A percentile compares a stretch with the other conserved stretches of the same genome.
Evolutionary conservation across 2,888 invertebrate genomes (phyloP).

Genomic region (Acleris sparsana): DNA sequence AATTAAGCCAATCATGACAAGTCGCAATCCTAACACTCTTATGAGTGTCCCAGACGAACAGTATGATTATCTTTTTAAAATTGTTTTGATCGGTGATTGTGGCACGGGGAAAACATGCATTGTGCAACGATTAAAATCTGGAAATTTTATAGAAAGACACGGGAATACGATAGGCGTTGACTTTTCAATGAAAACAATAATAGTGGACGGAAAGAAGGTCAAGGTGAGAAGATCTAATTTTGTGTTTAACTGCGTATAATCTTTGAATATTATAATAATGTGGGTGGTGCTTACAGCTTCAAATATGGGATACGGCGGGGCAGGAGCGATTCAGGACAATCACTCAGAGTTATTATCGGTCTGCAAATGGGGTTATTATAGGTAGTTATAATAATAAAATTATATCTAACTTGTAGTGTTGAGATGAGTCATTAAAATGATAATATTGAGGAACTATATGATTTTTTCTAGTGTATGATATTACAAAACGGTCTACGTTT

Average conservation of each 20-base stretch:
- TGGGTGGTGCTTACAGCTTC: slow-evolving; percentile 84
- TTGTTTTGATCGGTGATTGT: slow-evolving; percentile 96
- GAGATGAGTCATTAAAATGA: neutral
- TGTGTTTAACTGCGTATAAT: slow-evolving; percentile 43
- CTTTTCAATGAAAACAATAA: slow-evolving; percentile 98
- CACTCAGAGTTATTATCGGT: slow-evolving; percentile 98
- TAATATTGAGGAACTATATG: neutral
- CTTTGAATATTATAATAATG: slow-evolving; percentile 38
- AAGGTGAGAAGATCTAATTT: slow-evolving; percentile 86
- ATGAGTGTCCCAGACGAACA: slow-evolving; percentile 91
- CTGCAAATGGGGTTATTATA: slow-evolving; percentile 97
- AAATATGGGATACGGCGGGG: slow-evolving; percentile 99
- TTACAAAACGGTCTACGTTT: slow-evolving; percentile 96
- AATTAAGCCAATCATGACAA: slow-evolving; percentile 83
- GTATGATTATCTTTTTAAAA: slow-evolving; percentile 97
- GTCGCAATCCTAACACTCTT: slow-evolving; percentile 89
- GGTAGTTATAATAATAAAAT: slow-evolving; percentile 73
- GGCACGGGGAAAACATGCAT: slow-evolving; percentile 97
- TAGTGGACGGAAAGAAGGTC: slow-evolving; percentile 96
- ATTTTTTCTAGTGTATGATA: slow-evolving; percentile 91
- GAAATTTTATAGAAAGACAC: slow-evolving; percentile 96
- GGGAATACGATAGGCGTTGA: slow-evolving; percentile 99
- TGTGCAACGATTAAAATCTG: slow-evolving; percentile 97
- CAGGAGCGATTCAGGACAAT: slow-evolving; percentile 98
- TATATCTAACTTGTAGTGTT: neutral